phyloP scores from a whole-genome alignment of 2,797 vertebrate species.

The Chelonia mydas region DNA sequence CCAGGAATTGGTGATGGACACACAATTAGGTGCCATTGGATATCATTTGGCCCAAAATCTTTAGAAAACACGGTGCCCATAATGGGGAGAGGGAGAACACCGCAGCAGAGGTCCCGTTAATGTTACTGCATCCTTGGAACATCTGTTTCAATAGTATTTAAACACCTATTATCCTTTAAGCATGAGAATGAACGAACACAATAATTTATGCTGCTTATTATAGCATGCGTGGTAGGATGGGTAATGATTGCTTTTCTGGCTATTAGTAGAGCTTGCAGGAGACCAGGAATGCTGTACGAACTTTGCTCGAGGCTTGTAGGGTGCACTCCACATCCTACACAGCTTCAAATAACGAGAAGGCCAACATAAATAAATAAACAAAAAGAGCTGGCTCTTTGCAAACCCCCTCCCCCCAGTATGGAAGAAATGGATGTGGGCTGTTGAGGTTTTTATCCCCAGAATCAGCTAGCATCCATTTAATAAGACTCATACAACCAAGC shows the following conservation, averaged over 20 bases:
- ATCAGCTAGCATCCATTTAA: neutral
- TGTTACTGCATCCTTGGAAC: neutral
- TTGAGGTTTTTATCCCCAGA: neutral
- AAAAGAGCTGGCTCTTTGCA: neutral
- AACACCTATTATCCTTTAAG: neutral
- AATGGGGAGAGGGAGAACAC: neutral
- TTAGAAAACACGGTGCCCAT: neutral
- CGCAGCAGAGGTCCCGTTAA: neutral
- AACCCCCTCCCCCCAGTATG: neutral
- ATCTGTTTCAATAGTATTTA: neutral
- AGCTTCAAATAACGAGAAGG: accelerated
- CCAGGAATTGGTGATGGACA: neutral
- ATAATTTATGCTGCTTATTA: neutral
- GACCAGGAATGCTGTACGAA: no score
- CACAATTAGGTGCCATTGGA: neutral
- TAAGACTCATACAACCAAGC: neutral
- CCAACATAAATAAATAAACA: accelerated
- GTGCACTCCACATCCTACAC: accelerated
- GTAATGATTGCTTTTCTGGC: no score
- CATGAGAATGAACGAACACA: neutral
- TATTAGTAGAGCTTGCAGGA: neutral
- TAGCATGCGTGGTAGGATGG: neutral
- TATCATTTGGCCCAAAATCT: neutral
- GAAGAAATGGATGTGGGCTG: neutral
- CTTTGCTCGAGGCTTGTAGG: accelerated